These are phyloP conservation scores for Ammodytes dubius DNA, from an alignment of 2,113 vertebrate species.

Conservation along the genomic window DNA sequence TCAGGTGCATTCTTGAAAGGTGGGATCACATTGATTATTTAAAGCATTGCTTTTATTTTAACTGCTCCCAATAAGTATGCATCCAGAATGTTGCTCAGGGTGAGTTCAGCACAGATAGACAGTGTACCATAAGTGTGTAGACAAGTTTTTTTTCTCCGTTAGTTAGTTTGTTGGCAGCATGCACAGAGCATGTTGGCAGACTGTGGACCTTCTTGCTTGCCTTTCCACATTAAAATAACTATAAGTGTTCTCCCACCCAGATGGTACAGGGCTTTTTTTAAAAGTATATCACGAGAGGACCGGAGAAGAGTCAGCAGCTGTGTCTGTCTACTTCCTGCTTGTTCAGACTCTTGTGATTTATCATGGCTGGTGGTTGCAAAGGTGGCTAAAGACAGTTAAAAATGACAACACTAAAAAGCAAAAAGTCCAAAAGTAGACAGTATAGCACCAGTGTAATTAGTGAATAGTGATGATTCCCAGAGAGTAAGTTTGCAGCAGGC, in stretches of 20 bases:
- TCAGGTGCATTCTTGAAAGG: not conserved
- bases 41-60: not conserved
- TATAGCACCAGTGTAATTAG: not conserved
- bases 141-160: not conserved
- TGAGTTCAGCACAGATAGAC: too few species aligned
- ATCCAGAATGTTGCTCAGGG: not conserved
- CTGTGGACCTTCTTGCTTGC: constrained; percentile 11
- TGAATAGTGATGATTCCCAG: not conserved
- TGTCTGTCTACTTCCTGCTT: constrained; percentile 44
- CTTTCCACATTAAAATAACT: constrained; percentile 11
- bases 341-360: constrained; percentile 52
- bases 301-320: constrained; percentile 54
- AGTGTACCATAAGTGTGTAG: not conserved
- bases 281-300: constrained; percentile 31
- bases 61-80: not conserved
- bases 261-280: constrained; percentile 37
- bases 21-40: not conserved
- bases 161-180: constrained; percentile 6
- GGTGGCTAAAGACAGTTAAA: not conserved
- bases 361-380: not conserved
- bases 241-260: constrained; percentile 30
- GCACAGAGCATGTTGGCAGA: not conserved
- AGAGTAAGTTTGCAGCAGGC: not conserved
- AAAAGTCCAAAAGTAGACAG: not conserved
- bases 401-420: not conserved